Base-by-base conservation (phyloP, 2,888 invertebrate species). In the Caenorhabditis afra region DNA sequence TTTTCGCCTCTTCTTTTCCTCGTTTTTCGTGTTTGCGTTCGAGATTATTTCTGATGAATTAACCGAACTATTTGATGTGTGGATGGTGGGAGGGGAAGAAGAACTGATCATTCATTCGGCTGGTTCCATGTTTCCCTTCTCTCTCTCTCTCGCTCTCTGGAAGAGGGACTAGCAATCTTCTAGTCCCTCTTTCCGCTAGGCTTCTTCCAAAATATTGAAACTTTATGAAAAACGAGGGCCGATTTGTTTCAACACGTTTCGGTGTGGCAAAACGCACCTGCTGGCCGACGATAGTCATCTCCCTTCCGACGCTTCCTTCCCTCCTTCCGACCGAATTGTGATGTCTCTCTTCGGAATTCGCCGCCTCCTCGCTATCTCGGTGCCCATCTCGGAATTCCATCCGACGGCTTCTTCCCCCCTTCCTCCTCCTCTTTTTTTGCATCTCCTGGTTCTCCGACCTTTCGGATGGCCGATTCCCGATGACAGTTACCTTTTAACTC, bases 41-140 rank as follows among this genome's bases (percentile, higher is more conserved):
- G 37, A 44, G 62, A 71, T 71, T 71, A 71, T 64, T 71, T 71
- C 57, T 71, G 71, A 71, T 71, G 71, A 71, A 71, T 71, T 71
- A 71, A 64, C 71, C 45, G 71, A 71, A 71, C 71, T 71, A 71
- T 71, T 71, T 71, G 71, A 64, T 71, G 71, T 55, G 62, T 71
- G n/a, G n/a, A n/a, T 71, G 71, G 52, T 59, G 16, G 37, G 44
- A 70, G 22, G 50, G 44, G 37, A 22, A 53, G 29, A 62, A 45
- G 45, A 39, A 47, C 44, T 64, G 71, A 71, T 62, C 62, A 64
- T 47, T 71, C 53, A 49, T 47, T 71, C 53, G 50, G 64, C 62
- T 68, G 68, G 68, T 62, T 62, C 61, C 71, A 58, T 71, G 70
- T 62, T n/a, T n/a, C n/a, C n/a, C n/a, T n/a, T 71, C 55, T 71